phyloP scores from a whole-genome alignment of 1,140 invertebrate species.

The Adelges cooleyi region DNA sequence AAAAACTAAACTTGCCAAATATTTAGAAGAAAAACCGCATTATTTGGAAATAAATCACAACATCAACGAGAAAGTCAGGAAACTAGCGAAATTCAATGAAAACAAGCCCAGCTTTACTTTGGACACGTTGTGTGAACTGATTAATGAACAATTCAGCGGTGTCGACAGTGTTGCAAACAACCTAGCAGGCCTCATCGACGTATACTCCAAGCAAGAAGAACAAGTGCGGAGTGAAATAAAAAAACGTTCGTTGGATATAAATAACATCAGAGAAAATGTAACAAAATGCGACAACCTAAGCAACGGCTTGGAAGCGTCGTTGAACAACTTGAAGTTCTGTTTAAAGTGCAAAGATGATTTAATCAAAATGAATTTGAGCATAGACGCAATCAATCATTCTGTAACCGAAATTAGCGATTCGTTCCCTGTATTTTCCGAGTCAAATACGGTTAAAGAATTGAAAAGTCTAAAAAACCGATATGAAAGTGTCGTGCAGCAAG shows the following conservation, averaged over 20 bases:
- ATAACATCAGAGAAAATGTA: slow-evolving; percentile 67
- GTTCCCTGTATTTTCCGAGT: slow-evolving; percentile 68
- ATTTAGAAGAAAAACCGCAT: slow-evolving; percentile 70
- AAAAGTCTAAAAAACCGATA: slow-evolving; percentile 63
- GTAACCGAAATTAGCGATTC: slow-evolving; percentile 59
- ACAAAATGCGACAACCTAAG: slow-evolving; percentile 85
- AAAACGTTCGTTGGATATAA: slow-evolving; percentile 52
- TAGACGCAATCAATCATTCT: slow-evolving; percentile 54
- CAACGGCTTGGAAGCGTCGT: slow-evolving; percentile 70
- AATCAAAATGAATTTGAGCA: slow-evolving; percentile 44
- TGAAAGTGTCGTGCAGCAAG: slow-evolving; percentile 57
- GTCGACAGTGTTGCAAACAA: slow-evolving; percentile 60
- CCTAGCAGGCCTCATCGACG: slow-evolving; percentile 57
- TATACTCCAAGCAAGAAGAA: slow-evolving; percentile 60
- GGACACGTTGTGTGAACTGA: slow-evolving; percentile 50
- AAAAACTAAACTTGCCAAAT: slow-evolving; percentile 63
- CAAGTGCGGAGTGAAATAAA: slow-evolving; percentile 59
- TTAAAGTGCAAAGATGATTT: slow-evolving; percentile 50
- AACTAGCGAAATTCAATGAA: slow-evolving; percentile 67
- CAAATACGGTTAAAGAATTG: slow-evolving; percentile 60
- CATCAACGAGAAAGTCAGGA: slow-evolving; percentile 64
- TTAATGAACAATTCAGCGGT: slow-evolving; percentile 67
- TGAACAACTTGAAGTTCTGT: slow-evolving; percentile 54
- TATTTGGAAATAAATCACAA: slow-evolving; percentile 62
- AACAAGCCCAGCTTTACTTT: slow-evolving; percentile 56